Evolutionary conservation across 2,888 invertebrate species (phyloP), one percentile per base, ranked within the genome.

Genomic region (Acronicta aceris): DNA sequence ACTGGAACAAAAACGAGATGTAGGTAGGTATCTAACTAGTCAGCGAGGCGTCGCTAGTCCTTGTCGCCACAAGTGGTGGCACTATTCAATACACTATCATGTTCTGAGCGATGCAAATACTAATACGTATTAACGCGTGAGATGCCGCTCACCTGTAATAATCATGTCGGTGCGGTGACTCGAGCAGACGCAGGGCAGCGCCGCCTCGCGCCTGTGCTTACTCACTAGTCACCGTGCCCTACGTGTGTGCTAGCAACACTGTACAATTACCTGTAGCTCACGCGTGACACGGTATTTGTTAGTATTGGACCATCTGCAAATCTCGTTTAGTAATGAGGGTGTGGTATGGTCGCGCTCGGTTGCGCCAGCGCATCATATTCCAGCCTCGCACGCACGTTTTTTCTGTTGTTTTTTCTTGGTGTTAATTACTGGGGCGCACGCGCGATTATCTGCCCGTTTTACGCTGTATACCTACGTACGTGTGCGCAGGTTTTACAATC

Each of bases 371-470:
- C 65, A 70, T 62, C 65, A 63, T 57, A 55, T 33, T 10, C 12
- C 33, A 30, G 30, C 30, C 21, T 59, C 36, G 45, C 42, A 53
- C 40, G 54, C 58, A 21, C 45, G 50, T 51, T 61, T 67, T 70
- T 77, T 50, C 42, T 27, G 12, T 47, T 27, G 48, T 65, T 77
- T 76, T 77, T 74, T 61, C 42, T 10, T 21, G 46, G 64, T 65
- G 65, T 74, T 77, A 77, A 77, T 76, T 71, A 74, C 71, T 51
- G 54, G 40, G 42, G 66, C 67, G 59, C 78, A 65, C 68, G 78
- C 59, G 71, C 71, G 59, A 74, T 71, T 71, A 71, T 71, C 41
- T 55, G 59, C 61, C 48, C 65, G 65, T 64, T 77, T 77, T 71
- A 55, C 53, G 55, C 33, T 49, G 54, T 41, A 48, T 49, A 33